Percentiles rank a stretch among this genome's conserved stretches.
Evolutionary conservation across 2,888 invertebrate species (phyloP).

Genomic region (Leptura quadrifasciata): DNA sequence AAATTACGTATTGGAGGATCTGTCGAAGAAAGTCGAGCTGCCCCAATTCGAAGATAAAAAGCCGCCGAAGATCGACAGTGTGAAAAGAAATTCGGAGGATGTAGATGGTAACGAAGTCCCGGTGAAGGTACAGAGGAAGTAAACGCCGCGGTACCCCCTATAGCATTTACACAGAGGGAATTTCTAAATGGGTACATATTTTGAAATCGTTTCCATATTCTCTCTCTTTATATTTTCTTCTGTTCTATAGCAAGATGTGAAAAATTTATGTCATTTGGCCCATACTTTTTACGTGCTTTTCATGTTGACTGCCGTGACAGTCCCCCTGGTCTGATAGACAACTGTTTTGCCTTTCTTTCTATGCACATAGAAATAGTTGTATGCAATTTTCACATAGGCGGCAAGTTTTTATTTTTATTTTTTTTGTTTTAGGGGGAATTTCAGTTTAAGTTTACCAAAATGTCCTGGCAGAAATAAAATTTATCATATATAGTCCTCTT

Average conservation of each 20-base stretch:
- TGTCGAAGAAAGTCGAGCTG: conserved; percentile 49
- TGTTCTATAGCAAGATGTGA: not conserved
- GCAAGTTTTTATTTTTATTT: too few species aligned
- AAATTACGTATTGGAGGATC: conserved; percentile 48
- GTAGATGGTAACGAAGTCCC: conserved; percentile 46
- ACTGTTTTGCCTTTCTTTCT: too few species aligned
- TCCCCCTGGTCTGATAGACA: not conserved
- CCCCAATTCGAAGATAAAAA: conserved; percentile 46
- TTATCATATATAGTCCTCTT: too few species aligned
- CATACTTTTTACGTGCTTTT: not conserved
- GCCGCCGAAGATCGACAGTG: conserved; percentile 33
- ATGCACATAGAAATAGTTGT: too few species aligned
- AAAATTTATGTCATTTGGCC: not conserved
- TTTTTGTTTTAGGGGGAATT: too few species aligned
- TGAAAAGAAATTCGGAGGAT: conserved; percentile 44
- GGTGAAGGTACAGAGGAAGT: conserved; percentile 44
- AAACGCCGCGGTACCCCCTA: not conserved
- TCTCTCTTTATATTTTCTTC: not conserved
- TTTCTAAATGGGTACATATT: conserved; percentile 2
- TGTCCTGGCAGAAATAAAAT: too few species aligned
- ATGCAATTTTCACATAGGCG: too few species aligned
- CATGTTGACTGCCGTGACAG: not conserved
- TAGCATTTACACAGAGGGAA: not conserved
- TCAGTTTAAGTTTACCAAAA: too few species aligned
- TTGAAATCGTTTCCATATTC: not conserved